Evolutionary conservation across 1,140 invertebrate species (phyloP).

Genomic region (Philaenus spumarius): DNA sequence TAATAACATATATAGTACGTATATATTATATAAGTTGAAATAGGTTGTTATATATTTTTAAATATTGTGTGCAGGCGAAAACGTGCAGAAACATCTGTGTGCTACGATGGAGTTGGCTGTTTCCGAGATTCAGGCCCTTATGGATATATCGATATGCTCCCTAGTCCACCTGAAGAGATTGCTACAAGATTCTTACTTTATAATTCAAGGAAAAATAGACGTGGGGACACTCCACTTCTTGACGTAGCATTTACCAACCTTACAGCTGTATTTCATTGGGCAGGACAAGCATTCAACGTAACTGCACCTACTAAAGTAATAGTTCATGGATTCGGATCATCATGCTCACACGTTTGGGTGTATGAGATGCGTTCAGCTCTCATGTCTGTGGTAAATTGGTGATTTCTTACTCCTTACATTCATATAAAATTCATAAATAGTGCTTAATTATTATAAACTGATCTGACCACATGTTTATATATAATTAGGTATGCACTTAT

Average conservation of each 20-base stretch:
- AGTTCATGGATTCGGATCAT: constrained; percentile 90
- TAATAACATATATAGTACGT: too few species aligned
- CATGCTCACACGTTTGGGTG: constrained; percentile 85
- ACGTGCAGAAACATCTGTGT: constrained; percentile 65
- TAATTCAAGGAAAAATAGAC: constrained; percentile 43
- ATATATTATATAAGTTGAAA: too few species aligned
- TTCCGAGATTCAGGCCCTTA: constrained; percentile 89
- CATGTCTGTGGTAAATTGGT: constrained; percentile 73
- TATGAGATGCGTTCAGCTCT: constrained; percentile 86
- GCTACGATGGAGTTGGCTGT: constrained; percentile 88
- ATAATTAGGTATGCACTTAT: too few species aligned
- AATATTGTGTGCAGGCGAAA: constrained; percentile 39
- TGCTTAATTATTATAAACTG: too few species aligned
- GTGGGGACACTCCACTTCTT: constrained; percentile 51
- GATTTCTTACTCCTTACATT: too few species aligned
- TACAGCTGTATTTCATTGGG: constrained; percentile 53
- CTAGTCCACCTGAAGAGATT: constrained; percentile 80
- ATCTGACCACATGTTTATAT: too few species aligned
- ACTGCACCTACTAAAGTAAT: constrained; percentile 61
- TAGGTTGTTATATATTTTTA: too few species aligned
- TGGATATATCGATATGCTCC: constrained; percentile 83
- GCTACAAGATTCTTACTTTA: constrained; percentile 64
- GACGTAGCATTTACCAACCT: constrained; percentile 61
- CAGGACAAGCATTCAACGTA: constrained; percentile 53
- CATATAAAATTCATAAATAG: too few species aligned